phyloP scores from a whole-genome alignment of 2,113 vertebrate species.

The Percina caprodes region DNA sequence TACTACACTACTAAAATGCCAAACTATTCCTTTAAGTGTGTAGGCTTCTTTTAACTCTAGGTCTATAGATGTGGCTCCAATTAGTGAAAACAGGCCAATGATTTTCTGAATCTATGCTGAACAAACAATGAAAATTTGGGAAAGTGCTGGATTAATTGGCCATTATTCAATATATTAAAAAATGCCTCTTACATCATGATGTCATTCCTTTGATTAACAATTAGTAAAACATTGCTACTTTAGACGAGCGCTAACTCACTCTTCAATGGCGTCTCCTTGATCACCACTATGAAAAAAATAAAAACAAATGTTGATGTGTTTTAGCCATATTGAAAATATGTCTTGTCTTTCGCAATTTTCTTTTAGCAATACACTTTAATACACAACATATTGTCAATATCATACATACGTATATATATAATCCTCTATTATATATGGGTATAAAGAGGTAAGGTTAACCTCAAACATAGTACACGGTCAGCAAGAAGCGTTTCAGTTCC shows the following conservation, averaged over 20 bases:
- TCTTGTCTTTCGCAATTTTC: slow-evolving; percentile 47
- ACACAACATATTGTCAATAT: slow-evolving; percentile 59
- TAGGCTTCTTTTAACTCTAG: background rate
- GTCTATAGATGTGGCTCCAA: background rate
- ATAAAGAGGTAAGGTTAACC: slow-evolving; percentile 62
- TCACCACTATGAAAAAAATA: background rate
- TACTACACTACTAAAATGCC: too few relatives aligned
- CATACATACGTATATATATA: slow-evolving; percentile 66
- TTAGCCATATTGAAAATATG: slow-evolving; percentile 68
- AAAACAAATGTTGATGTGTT: slow-evolving; percentile 17
- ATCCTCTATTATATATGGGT: slow-evolving; percentile 65
- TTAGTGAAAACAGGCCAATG: background rate
- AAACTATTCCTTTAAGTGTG: background rate
- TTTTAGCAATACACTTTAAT: slow-evolving; percentile 27
- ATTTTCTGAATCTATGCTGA: background rate
- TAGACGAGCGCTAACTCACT: slow-evolving; percentile 1
- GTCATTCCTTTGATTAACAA: background rate
- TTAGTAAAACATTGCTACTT: background rate
- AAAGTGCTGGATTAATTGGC: background rate
- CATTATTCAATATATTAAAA: background rate
- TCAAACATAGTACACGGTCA: slow-evolving; percentile 53
- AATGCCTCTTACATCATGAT: background rate
- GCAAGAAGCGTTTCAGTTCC: slow-evolving; percentile 43
- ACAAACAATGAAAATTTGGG: background rate
- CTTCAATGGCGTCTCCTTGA: background rate